phyloP scores from a whole-genome alignment of 2,113 vertebrate species.

The Anser brachyrhynchus region DNA sequence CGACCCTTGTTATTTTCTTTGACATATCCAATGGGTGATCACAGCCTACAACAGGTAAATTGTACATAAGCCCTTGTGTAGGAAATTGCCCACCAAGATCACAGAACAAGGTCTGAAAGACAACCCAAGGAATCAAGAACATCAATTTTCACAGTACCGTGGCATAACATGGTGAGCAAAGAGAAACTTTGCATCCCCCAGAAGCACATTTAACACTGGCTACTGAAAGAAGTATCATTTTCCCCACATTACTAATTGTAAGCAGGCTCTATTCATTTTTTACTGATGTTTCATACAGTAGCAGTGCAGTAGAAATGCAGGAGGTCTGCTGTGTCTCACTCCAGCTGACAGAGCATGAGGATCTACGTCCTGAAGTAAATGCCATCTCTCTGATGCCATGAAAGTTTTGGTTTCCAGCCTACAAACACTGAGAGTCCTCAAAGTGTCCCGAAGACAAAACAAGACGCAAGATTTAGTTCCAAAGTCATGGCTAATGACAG shows the following conservation, averaged over 20 bases:
- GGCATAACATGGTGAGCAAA: not conserved
- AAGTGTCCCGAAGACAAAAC: not conserved
- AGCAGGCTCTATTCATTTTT: not conserved
- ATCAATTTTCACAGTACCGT: not conserved
- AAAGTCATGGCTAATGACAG: slow-evolving; percentile 45
- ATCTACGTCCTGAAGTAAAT: not conserved
- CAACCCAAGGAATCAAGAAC: not conserved
- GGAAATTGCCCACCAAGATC: not conserved
- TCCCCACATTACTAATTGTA: not conserved
- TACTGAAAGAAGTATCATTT: not conserved
- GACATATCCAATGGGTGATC: not conserved
- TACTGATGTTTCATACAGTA: not conserved
- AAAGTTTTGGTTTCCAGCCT: not conserved
- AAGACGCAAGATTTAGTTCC: slow-evolving; percentile 35
- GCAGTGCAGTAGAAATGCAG: not conserved
- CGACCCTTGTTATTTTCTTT: not conserved
- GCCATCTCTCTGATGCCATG: not conserved
- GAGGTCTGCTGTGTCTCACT: not conserved
- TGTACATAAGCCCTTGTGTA: not conserved
- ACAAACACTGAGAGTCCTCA: not conserved
- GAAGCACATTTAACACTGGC: not conserved
- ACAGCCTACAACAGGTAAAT: not conserved
- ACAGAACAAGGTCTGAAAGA: not conserved
- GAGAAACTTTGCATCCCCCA: not conserved
- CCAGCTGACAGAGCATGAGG: not conserved